Percentiles rank a stretch among this genome's conserved stretches.
These are phyloP conservation scores for Pimpla rufipes DNA, from an alignment of 2,888 invertebrate genomes.

Conservation along the genomic window DNA sequence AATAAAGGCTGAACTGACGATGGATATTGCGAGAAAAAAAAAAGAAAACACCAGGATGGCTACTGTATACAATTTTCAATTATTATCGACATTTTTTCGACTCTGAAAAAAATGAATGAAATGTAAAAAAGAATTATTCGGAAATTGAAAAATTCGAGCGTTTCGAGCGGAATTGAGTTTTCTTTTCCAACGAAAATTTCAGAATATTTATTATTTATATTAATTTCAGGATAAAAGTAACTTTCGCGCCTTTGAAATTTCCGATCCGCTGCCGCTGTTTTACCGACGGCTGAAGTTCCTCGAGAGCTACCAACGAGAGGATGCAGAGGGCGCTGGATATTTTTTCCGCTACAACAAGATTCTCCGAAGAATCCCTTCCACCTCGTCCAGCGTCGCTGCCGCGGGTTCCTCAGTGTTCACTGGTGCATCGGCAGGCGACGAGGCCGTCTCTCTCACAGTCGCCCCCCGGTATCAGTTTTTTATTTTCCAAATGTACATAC, in stretches of 20 bases:
- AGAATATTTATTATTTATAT: too few species aligned
- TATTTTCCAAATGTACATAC: conserved; percentile 23
- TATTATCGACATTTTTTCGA: too few species aligned
- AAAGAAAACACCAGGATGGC: background rate
- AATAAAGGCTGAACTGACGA: background rate
- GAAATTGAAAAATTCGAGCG: too few species aligned
- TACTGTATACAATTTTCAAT: background rate
- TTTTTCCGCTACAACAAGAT: background rate
- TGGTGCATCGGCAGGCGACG: background rate
- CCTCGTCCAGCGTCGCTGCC: background rate
- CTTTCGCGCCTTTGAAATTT: too few species aligned
- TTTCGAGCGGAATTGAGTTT: too few species aligned
- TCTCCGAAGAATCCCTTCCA: background rate
- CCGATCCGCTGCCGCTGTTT: too few species aligned
- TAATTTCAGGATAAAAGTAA: too few species aligned
- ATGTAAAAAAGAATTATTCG: too few species aligned
- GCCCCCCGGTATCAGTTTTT: conserved; percentile 14
- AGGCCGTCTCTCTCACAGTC: conserved; percentile 3
- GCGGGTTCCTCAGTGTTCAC: conserved; percentile 1
- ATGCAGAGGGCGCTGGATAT: background rate
- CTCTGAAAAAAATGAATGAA: too few species aligned
- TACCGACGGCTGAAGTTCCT: too few species aligned
- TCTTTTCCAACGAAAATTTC: too few species aligned
- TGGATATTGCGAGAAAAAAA: background rate
- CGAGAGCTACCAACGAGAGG: background rate